Percentiles rank a stretch among this genome's conserved stretches.
These are phyloP conservation scores for Andinoacara biseriatus DNA, from an alignment of 2,113 vertebrate species.

Conservation along the genomic window DNA sequence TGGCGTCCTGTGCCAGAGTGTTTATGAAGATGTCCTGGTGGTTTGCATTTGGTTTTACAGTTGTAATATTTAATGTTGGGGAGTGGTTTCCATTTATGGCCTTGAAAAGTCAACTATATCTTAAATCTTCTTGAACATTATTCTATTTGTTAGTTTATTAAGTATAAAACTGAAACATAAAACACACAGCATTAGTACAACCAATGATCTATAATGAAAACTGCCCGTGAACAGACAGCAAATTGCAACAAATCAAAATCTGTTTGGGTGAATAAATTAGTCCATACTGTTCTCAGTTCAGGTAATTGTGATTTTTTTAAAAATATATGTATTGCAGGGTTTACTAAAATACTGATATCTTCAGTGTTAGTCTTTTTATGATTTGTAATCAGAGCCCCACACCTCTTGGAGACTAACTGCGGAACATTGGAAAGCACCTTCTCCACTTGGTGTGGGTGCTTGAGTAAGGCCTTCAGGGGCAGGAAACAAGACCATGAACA, in stretches of 20 bases:
- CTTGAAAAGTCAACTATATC: no score
- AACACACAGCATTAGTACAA: no score
- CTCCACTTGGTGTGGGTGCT: no score
- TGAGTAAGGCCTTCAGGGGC: neutral
- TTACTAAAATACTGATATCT: neutral
- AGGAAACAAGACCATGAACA: no score
- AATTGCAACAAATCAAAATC: neutral
- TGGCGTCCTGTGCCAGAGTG: conserved; percentile 3
- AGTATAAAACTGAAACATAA: neutral
- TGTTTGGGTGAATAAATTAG: neutral
- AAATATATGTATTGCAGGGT: neutral
- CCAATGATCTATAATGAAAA: no score
- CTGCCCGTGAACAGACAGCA: neutral
- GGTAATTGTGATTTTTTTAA: no score
- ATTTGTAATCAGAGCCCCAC: no score
- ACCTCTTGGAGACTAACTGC: no score
- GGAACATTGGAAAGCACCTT: neutral
- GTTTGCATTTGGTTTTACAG: conserved; percentile 44
- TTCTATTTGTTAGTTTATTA: neutral
- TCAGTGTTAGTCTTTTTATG: neutral
- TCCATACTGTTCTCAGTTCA: no score
- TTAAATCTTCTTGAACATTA: rapidly evolving
- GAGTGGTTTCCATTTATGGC: neutral
- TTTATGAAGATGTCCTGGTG: conserved; percentile 15
- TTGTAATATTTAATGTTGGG: neutral